Base-by-base conservation (phyloP, 2,797 vertebrate species). In the Crenuchus spilurus region DNA sequence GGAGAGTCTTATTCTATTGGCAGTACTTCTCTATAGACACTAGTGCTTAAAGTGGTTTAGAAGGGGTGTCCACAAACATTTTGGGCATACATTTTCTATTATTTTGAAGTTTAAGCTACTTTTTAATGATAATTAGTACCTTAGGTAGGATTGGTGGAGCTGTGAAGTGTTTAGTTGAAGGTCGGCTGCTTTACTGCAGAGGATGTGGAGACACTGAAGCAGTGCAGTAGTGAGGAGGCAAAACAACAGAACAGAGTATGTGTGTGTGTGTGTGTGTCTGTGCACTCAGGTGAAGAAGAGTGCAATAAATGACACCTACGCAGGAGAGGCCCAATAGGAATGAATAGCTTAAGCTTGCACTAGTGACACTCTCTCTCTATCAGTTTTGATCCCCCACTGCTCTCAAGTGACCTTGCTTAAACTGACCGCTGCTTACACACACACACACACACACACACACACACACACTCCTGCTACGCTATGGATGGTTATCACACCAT, bases 401-500 rank as follows among this genome's bases (percentile, higher is more conserved):
- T 52, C 49, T 75, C 31, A 68, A 42, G 20, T 65, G 74, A 77
- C 52, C 61, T 80, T 74, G 60, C 31, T 61, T 63, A 57, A 51
- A 70, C 68, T 72, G 30, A 69, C 30, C 51, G 26, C 76, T 41
- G 70, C 64, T 78, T n/a, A 52, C 54, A 62, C 37, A 63, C 58
- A 11, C 31, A 37, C 68, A 24, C 51, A 22, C 11, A 70, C 42
- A 55, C 33, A 35, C 33, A 35, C 33, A 35, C 33, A 35, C 3
- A 35, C 3, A 35, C 33, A 60, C 16, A 57, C 58, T 33, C 66
- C 3, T 63, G 61, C 66, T 79, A 31, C 44, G 46, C 37, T 49
- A 86, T 84, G 80, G 68, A 82, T 2, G 62, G 65, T 11, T 75
- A 76, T 70, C 78, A 73, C 62, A 86, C 82, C n/a, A 78, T 90